These are phyloP conservation scores for Asarcornis scutulata DNA, from an alignment of 2,113 vertebrate genomes.

Conservation along the genomic window DNA sequence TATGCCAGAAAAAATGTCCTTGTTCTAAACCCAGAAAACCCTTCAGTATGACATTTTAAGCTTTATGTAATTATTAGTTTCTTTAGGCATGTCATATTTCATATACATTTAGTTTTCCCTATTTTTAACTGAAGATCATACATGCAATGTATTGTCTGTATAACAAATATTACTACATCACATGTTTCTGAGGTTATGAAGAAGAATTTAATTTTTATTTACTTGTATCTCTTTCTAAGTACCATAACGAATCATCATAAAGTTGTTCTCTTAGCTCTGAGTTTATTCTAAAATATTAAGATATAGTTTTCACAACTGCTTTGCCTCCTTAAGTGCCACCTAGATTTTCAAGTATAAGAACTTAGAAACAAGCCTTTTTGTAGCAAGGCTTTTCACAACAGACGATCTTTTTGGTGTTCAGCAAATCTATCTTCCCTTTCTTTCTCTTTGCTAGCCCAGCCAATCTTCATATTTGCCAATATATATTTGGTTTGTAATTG, in stretches of 20 bases:
- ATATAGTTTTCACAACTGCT: neutral
- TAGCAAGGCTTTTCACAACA: neutral
- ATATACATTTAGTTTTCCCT: neutral
- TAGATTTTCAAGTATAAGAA: neutral
- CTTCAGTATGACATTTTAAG: neutral
- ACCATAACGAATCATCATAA: neutral
- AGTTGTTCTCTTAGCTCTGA: neutral
- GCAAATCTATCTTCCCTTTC: neutral
- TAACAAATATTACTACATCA: neutral
- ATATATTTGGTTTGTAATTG: constrained; percentile 59
- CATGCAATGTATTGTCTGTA: neutral
- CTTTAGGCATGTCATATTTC: neutral
- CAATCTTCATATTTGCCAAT: constrained; percentile 22
- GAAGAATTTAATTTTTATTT: neutral
- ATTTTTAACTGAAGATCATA: neutral
- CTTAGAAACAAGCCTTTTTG: neutral
- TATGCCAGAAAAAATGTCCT: fast-evolving
- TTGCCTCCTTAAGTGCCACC: neutral
- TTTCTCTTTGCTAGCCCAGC: neutral
- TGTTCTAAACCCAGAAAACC: neutral
- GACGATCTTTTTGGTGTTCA: neutral
- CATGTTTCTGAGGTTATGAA: neutral
- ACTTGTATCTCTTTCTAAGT: neutral
- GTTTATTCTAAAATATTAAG: neutral
- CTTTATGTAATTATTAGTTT: neutral